phyloP scores from a whole-genome alignment of 2,797 vertebrate species.

The Salarias fasciatus region DNA sequence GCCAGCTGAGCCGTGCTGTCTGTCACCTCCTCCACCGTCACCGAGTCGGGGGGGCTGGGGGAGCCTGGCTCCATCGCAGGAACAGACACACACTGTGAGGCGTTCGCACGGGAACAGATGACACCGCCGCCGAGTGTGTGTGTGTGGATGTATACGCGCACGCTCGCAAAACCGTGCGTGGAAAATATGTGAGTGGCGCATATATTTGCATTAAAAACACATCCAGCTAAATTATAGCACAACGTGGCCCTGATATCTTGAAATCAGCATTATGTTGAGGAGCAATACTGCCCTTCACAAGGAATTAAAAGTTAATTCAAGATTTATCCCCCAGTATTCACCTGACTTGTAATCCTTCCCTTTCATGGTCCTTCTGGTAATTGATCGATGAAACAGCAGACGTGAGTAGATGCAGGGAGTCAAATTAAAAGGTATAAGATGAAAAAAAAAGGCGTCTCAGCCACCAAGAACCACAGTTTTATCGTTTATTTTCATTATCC shows the following conservation, averaged over 20 bases:
- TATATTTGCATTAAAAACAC: slow-evolving; percentile 3
- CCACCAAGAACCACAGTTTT: slow-evolving; percentile 53
- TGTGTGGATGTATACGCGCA: not conserved
- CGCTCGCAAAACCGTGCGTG: not conserved
- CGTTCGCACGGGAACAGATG: slow-evolving; percentile 34
- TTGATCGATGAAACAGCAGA: slow-evolving; percentile 63
- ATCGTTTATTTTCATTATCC: slow-evolving; percentile 78
- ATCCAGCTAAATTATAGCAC: not conserved
- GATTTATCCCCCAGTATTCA: slow-evolving; percentile 62
- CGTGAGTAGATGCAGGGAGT: slow-evolving; percentile 38
- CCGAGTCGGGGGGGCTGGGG: slow-evolving; percentile 82
- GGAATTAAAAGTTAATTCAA: slow-evolving; percentile 66
- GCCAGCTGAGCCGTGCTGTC: slow-evolving; percentile 87
- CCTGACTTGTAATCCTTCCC: slow-evolving; percentile 53
- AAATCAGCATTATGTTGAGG: slow-evolving; percentile 23
- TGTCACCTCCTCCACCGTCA: slow-evolving; percentile 87
- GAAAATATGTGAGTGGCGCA: slow-evolving; percentile 10
- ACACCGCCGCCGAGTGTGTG: not conserved
- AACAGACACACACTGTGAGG: slow-evolving; percentile 70
- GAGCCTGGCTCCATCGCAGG: slow-evolving; percentile 81
- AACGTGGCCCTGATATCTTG: slow-evolving; percentile 11
- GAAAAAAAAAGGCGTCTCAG: slow-evolving; percentile 46
- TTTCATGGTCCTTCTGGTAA: slow-evolving; percentile 49
- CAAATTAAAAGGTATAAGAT: slow-evolving; percentile 73
- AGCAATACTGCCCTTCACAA: slow-evolving; percentile 47